A percentile compares a stretch with the other conserved stretches of the same genome.
Conservation (phyloP, 2,113 vertebrate genomes). For the Pseudorhombus dupliciocellatus region DNA sequence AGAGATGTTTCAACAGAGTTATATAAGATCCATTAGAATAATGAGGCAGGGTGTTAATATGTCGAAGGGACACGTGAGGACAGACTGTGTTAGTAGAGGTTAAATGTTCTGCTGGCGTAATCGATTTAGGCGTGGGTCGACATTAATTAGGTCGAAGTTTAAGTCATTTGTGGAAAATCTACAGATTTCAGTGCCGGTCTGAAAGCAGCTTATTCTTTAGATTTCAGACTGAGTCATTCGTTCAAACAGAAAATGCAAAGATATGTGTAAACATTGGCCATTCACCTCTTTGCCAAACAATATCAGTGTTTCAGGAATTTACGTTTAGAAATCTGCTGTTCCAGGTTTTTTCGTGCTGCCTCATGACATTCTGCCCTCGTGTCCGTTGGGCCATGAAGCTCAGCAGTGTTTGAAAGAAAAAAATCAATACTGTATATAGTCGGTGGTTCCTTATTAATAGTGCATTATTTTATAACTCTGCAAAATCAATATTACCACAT, state of each 20-base stretch:
- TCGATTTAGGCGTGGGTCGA: not conserved
- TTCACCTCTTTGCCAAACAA: not conserved
- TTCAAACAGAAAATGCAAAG: no score
- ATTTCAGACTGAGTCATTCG: no score
- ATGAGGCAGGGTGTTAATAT: slow-evolving; percentile 23
- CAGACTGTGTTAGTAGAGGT: not conserved
- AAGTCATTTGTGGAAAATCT: no score
- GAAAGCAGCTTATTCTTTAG: no score
- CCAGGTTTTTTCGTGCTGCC: not conserved
- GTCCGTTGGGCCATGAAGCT: slow-evolving; percentile 9
- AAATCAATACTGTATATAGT: slow-evolving; percentile 23
- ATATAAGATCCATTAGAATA: slow-evolving; percentile 49
- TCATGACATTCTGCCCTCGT: not conserved
- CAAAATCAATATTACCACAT: slow-evolving; percentile 8
- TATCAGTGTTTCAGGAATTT: not conserved
- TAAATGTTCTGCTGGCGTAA: no score
- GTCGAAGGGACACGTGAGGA: slow-evolving; percentile 2
- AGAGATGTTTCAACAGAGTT: slow-evolving; percentile 37
- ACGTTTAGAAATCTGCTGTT: not conserved
- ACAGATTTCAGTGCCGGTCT: no score
- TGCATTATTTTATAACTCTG: slow-evolving; percentile 10
- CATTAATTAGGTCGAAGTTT: not conserved
- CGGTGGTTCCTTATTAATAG: slow-evolving; percentile 9
- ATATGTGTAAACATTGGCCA: no score
- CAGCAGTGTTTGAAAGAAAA: slow-evolving; percentile 15